Percentiles rank a stretch among this genome's conserved stretches.
Evolutionary conservation across 1,140 invertebrate species (phyloP).

Genomic region (Drosophila carrolli): DNA sequence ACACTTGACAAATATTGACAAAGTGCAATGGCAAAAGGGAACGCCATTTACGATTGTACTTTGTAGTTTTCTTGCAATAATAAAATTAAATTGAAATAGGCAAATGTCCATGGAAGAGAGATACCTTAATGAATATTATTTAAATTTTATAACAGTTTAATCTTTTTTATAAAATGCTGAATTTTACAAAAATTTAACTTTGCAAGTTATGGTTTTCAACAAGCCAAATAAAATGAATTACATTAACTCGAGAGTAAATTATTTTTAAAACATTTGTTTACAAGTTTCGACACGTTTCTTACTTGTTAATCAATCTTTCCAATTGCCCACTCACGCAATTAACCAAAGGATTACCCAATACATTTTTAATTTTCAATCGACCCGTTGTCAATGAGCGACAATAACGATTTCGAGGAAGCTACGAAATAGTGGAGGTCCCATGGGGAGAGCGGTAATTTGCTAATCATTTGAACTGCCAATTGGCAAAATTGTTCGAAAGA

Average conservation of each 20-base stretch:
- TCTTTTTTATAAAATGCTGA: too few relatives aligned
- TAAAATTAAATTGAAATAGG: neutral
- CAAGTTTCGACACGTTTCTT: too few relatives aligned
- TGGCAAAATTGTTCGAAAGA: slow-evolving; percentile 41
- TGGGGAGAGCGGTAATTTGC: slow-evolving; percentile 56
- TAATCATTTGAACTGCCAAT: slow-evolving; percentile 65
- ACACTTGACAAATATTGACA: slow-evolving; percentile 58
- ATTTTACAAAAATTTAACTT: too few relatives aligned
- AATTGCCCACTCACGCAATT: slow-evolving; percentile 11
- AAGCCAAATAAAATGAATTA: neutral
- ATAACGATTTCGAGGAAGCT: slow-evolving; percentile 39
- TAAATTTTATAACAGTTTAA: too few relatives aligned
- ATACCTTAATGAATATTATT: too few relatives aligned
- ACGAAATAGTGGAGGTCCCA: slow-evolving; percentile 3
- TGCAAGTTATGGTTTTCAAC: neutral
- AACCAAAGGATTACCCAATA: slow-evolving; percentile 23
- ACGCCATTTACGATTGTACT: neutral
- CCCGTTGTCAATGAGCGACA: slow-evolving; percentile 23
- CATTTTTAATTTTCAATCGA: slow-evolving; percentile 32
- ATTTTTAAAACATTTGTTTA: too few relatives aligned
- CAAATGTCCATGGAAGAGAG: neutral
- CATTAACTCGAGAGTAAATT: too few relatives aligned
- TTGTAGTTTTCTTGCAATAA: slow-evolving; percentile 1
- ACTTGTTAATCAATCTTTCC: neutral
- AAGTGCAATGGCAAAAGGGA: slow-evolving; percentile 19